Evolutionary conservation across 2,797 vertebrate genomes (phyloP).

Genomic region (Clamator glandarius): DNA sequence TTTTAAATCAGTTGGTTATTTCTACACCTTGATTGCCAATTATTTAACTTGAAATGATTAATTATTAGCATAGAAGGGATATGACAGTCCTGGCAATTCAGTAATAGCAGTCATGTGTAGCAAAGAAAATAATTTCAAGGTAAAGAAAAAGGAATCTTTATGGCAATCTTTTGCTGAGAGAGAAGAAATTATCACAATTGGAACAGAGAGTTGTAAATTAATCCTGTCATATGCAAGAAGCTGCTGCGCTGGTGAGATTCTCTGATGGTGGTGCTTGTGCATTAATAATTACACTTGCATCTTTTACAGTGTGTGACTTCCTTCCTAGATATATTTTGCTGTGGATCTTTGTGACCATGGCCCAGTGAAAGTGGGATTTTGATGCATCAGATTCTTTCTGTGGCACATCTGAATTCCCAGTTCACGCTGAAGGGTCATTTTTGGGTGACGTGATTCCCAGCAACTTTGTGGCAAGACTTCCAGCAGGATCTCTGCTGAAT

Average conservation of each 20-base stretch:
- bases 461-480: not conserved
- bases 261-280: not conserved
- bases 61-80: conserved; percentile 1
- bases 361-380: not conserved
- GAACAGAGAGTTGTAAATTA: conserved; percentile 4
- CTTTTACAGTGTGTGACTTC: not conserved
- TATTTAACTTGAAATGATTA: not conserved
- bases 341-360: not conserved
- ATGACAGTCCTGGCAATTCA: not conserved
- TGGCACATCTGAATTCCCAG: not conserved
- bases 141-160: not conserved
- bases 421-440: not conserved
- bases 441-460: not conserved
- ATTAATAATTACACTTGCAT: not conserved
- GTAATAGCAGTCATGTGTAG: not conserved
- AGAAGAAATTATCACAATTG: not conserved
- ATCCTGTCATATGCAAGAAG: not conserved
- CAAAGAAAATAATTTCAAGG: not conserved
- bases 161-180: not conserved
- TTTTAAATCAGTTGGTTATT: not conserved
- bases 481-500: not conserved
- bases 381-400: not conserved
- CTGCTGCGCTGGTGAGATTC: not conserved
- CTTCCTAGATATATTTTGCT: not conserved
- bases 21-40: not conserved